A percentile compares a stretch with the other conserved stretches of the same genome.
Conservation (phyloP, 2,113 vertebrate genomes). For the Furnarius figulus region DNA sequence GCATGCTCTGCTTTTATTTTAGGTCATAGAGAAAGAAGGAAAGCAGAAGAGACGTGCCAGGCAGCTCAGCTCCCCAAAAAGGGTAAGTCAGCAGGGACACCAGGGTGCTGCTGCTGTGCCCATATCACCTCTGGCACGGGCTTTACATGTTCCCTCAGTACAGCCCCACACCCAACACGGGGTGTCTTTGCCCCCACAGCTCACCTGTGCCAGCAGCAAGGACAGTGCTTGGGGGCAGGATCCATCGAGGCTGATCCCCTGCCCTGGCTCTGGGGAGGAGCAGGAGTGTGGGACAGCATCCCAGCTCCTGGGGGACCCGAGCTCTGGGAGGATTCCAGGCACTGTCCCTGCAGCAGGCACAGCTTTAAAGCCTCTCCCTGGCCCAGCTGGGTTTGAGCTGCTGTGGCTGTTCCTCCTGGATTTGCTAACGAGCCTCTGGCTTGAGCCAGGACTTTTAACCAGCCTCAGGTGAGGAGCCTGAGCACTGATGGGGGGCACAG, state of each 20-base stretch:
- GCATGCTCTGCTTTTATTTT: neutral
- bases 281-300: neutral
- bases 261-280: neutral
- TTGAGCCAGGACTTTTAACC: accelerated
- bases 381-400: neutral
- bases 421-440: neutral
- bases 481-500: accelerated
- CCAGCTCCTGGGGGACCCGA: accelerated
- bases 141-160: accelerated
- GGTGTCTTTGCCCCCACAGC: neutral
- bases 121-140: accelerated
- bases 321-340: too few relatives aligned
- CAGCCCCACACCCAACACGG: accelerated
- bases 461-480: neutral
- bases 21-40: neutral
- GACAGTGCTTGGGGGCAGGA: accelerated
- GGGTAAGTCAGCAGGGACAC: neutral
- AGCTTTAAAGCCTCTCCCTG: neutral
- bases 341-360: accelerated
- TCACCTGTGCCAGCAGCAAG: neutral
- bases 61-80: neutral
- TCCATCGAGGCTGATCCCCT: neutral
- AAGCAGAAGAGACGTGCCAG: neutral
- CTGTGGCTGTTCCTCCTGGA: neutral
- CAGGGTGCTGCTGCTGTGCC: neutral